Base-by-base conservation (phyloP, 2,888 invertebrate genomes). In the Alitta virens region DNA sequence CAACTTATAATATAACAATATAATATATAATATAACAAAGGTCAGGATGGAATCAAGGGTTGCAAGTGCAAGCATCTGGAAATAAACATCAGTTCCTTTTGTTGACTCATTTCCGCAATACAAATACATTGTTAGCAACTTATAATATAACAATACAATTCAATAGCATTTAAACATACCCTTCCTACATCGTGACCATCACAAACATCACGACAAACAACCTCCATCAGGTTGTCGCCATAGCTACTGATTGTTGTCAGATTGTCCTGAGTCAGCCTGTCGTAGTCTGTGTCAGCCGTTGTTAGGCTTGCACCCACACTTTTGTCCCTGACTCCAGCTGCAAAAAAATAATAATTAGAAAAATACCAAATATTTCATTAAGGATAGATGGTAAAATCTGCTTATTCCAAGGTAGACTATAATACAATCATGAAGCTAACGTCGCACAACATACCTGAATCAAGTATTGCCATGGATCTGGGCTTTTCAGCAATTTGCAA, bases 121-220 rank as follows among this genome's bases (percentile, higher is more conserved):
- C n/a, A n/a, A n/a, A n/a, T n/a, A n/a, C n/a, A n/a, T n/a, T n/a
- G n/a, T n/a, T n/a, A n/a, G n/a, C n/a, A n/a, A n/a, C n/a, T n/a
- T n/a, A n/a, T n/a, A n/a, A n/a, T n/a, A n/a, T n/a, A n/a, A n/a
- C n/a, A n/a, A n/a, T n/a, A n/a, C n/a, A n/a, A n/a, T n/a, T n/a
- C n/a, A n/a, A 33, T 33, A 33, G 12, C 33, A 33, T 7, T 5
- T 33, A 33, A 33, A 33, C 33, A 5, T 65, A 85, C 85, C 77
- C 92, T 89, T 75, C 92, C 92, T 14, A 95, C 89, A 71, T 94
- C 92, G 76, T 93, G 92, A 0, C 92, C 92, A 1, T 91, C 90
- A 12, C 91, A 90, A 64, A 91, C 91, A 82, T 95, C 94, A 59
- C 91, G 88, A 71, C 93, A 92, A 58, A 94, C 82, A 40, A 88